phyloP scores from a whole-genome alignment of 1,140 invertebrate genomes.

The Plectrocnemia conspersa region DNA sequence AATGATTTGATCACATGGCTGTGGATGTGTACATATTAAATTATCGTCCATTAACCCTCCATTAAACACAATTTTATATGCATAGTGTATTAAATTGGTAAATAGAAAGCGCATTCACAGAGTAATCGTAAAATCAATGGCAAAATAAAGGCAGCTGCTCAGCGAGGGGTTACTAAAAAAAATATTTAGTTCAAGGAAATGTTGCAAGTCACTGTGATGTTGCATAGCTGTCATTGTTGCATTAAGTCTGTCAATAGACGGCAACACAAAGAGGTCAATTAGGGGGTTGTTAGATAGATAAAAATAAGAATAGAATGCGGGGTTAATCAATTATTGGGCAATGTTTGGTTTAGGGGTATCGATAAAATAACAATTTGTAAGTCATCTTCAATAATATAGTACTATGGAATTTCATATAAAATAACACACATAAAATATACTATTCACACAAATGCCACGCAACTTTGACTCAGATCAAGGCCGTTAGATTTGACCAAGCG shows the following conservation, averaged over 20 bases:
- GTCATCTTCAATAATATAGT: too few relatives aligned
- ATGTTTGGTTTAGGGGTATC: too few relatives aligned
- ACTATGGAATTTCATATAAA: too few relatives aligned
- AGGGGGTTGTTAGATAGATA: slow-evolving; percentile 25
- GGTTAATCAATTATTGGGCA: slow-evolving; percentile 28
- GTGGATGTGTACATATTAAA: slow-evolving; percentile 1
- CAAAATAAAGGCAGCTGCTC: not conserved
- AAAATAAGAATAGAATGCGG: not conserved
- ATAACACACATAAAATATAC: too few relatives aligned
- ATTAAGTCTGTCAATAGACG: slow-evolving; percentile 5
- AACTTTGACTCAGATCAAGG: too few relatives aligned
- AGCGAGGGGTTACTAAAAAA: not conserved
- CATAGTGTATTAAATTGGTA: not conserved
- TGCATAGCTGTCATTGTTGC: slow-evolving; percentile 5
- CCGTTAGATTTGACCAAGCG: too few relatives aligned
- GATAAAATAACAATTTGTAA: too few relatives aligned
- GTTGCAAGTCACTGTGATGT: slow-evolving; percentile 1
- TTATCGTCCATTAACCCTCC: slow-evolving; percentile 6
- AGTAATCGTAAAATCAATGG: slow-evolving; percentile 29
- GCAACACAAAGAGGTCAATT: slow-evolving; percentile 26
- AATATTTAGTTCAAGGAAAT: not conserved
- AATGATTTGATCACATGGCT: not conserved
- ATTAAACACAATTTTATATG: slow-evolving; percentile 1
- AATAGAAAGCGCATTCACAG: slow-evolving; percentile 23
- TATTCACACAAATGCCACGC: too few relatives aligned